These are phyloP conservation scores for Herminia tarsipennalis DNA, from an alignment of 2,888 invertebrate genomes.

Conservation along the genomic window DNA sequence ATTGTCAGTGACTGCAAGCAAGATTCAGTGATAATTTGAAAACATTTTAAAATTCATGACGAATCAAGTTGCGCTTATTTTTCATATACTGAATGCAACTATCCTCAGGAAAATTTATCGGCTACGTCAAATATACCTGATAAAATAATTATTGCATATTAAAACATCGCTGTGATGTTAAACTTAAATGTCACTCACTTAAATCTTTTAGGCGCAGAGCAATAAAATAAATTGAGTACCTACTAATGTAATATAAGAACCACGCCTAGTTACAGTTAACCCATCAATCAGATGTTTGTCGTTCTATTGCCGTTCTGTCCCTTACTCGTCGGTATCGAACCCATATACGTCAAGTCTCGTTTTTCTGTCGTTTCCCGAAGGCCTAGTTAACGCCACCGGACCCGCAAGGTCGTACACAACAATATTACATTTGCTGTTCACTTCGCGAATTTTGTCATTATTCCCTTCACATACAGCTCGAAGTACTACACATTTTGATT, in stretches of 20 bases:
- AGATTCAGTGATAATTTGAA: too few species aligned
- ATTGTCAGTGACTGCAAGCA: too few species aligned
- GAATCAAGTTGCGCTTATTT: too few species aligned
- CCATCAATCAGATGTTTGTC: conserved; percentile 70
- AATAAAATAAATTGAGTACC: conserved; percentile 54
- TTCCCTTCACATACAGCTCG: conserved; percentile 51
- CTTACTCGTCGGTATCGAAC: conserved; percentile 54
- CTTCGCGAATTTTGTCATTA: conserved; percentile 40
- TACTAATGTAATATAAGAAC: conserved; percentile 48
- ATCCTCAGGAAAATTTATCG: too few species aligned
- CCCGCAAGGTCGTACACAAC: conserved; percentile 68
- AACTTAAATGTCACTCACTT: not conserved
- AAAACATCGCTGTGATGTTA: not conserved
- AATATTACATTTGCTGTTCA: conserved; percentile 46
- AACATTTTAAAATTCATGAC: too few species aligned
- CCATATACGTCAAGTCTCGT: conserved; percentile 73
- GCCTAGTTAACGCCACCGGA: conserved; percentile 67
- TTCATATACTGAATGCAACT: too few species aligned
- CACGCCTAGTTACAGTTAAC: conserved; percentile 71
- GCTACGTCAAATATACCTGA: too few species aligned
- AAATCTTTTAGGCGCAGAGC: conserved; percentile 51
- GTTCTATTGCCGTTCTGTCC: conserved; percentile 62
- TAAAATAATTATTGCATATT: too few species aligned
- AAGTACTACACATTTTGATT: conserved; percentile 34
- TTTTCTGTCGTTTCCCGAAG: conserved; percentile 77